Evolutionary conservation across 2,113 vertebrate genomes (phyloP), one percentile per base, ranked within the genome.

Genomic region (Trichomycterus rosablanca): DNA sequence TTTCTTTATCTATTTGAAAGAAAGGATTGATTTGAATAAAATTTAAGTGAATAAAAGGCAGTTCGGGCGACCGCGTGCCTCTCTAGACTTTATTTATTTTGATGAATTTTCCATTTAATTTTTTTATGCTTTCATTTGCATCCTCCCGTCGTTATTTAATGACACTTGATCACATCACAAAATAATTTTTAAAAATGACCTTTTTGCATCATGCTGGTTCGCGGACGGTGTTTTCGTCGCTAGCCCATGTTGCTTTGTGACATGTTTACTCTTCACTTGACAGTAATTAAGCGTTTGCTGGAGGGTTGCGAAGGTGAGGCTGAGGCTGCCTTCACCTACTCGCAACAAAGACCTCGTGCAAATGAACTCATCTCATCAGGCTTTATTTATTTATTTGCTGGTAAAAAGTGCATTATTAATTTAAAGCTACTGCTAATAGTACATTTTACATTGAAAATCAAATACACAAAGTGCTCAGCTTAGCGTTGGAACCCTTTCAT

Each of bases 31-130:
- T 75, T 67, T 77, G 81, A 85, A 83, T 83, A 79, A 79, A 80
- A 79, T 80, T 72, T 83, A 85, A 84, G 81, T 83, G 81, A 84
- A 87, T 83, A 83, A 83, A 85, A 85, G 82, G 75, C 73, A 71
- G 79, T 78, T 75, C 64, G 75, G 77, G 80, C 74, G 42, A 23
- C 50, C 78, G 68, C 67, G 75, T 63, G 59, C 32, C 73, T 78
- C 74, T 75, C 81, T 80, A 77, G 71, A 74, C 73, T 65, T 79
- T 77, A 75, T 84, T 84, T 74, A 74, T 82, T 80, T 79, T 74
- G 74, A 78, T 74, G 74, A 73, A 63, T 60, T 76, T 84, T 84
- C 71, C 75, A 77, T 84, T 80, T 84, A 81, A 86, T 86, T 77
- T 78, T 63, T 59, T 63, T 34, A n/a, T 52, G 2, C 1, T 63